Evolutionary conservation across 2,888 invertebrate species (phyloP).

Genomic region (Tyria jacobaeae): DNA sequence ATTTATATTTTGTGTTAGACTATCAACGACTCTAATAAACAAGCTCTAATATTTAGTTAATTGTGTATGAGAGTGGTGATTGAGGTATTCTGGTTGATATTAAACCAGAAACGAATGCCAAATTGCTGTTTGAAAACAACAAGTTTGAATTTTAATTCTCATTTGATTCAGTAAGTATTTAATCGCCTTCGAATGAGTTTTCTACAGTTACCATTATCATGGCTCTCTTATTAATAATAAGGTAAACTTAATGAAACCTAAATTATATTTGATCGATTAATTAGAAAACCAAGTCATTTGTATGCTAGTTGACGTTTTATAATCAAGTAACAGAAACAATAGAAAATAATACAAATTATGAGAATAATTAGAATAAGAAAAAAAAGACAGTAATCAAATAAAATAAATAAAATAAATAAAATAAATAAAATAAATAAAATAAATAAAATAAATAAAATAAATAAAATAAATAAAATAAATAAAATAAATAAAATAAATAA

Average conservation of each 20-base stretch:
- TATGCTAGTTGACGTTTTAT: too few relatives aligned
- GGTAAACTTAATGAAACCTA: background rate
- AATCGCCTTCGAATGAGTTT: slow-evolving; percentile 2
- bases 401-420: too few relatives aligned
- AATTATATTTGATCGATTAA: background rate
- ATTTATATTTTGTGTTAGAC: slow-evolving; percentile 34
- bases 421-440: too few relatives aligned
- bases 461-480: too few relatives aligned
- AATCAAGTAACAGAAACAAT: too few relatives aligned
- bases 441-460: too few relatives aligned
- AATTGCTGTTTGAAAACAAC: slow-evolving; percentile 60
- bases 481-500: too few relatives aligned
- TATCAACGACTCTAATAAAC: slow-evolving; percentile 62
- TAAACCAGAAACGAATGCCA: slow-evolving; percentile 65
- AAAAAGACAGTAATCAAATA: too few relatives aligned
- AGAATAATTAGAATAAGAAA: too few relatives aligned
- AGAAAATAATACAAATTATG: too few relatives aligned
- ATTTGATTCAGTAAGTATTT: slow-evolving; percentile 47
- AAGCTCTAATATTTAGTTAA: slow-evolving; percentile 52
- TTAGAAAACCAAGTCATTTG: too few relatives aligned
- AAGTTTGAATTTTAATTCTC: slow-evolving; percentile 61
- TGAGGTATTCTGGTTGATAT: slow-evolving; percentile 68
- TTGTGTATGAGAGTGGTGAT: slow-evolving; percentile 60
- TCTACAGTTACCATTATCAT: background rate
- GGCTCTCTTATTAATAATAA: background rate